phyloP scores from a whole-genome alignment of 2,888 invertebrate species.

The Amiota minor region DNA sequence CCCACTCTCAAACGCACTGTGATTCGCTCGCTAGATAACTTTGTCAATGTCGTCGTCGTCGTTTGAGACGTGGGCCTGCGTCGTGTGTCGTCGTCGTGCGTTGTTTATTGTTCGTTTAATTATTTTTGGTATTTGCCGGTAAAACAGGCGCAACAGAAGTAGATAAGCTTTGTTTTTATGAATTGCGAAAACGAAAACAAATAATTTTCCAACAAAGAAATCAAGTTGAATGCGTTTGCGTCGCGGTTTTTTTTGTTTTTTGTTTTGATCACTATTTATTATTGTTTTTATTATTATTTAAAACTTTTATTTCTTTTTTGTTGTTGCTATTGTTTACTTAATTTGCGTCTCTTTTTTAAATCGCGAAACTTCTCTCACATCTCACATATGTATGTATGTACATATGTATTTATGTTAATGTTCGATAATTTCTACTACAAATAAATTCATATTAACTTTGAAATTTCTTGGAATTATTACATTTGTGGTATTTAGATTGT shows the following conservation, averaged over 20 bases:
- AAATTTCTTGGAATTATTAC: constrained; percentile 12
- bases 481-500: constrained; percentile 4
- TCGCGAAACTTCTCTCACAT: not conserved
- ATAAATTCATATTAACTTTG: constrained; percentile 9
- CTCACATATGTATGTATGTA: not conserved
- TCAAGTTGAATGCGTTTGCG: not conserved
- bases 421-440: constrained; percentile 17
- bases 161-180: too few species aligned
- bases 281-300: constrained; percentile 39
- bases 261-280: constrained; percentile 31
- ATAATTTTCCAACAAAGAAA: not conserved
- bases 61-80: too few species aligned
- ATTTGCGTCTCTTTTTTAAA: constrained; percentile 13
- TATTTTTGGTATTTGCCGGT: constrained; percentile 9
- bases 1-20: too few species aligned
- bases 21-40: too few species aligned
- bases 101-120: too few species aligned
- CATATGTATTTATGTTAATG: not conserved
- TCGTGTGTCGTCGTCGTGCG: too few species aligned
- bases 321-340: not conserved
- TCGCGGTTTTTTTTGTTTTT: constrained; percentile 16
- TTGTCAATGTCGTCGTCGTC: too few species aligned
- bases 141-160: not conserved
- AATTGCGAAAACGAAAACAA: not conserved
- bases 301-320: constrained; percentile 40